Percentiles rank a stretch among this genome's conserved stretches.
Conservation (phyloP, 2,888 invertebrate genomes). For the Phyto melanocephala region DNA sequence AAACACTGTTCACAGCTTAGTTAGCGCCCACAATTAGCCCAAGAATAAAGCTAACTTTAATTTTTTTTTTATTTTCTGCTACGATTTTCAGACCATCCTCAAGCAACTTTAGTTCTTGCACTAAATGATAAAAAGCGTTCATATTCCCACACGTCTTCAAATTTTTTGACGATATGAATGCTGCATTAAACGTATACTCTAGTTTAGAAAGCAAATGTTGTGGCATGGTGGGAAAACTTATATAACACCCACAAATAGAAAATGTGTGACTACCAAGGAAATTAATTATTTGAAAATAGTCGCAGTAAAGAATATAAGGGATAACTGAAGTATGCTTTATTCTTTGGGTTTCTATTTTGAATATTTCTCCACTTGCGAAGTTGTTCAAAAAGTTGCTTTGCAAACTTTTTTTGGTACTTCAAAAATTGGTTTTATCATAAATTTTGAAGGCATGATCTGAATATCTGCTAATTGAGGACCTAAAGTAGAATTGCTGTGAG, state of each 20-base stretch:
- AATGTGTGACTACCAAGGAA: slow-evolving; percentile 30
- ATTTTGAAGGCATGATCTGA: slow-evolving; percentile 47
- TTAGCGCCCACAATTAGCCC: background rate
- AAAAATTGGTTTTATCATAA: slow-evolving; percentile 45
- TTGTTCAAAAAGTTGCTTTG: too few species aligned
- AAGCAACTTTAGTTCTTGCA: slow-evolving; percentile 56
- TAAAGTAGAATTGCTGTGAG: slow-evolving; percentile 39
- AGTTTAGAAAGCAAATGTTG: slow-evolving; percentile 60
- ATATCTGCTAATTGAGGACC: slow-evolving; percentile 12
- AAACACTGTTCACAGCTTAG: slow-evolving; percentile 13
- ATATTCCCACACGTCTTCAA: slow-evolving; percentile 62
- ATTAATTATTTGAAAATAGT: slow-evolving; percentile 46
- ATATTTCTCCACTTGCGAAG: too few species aligned
- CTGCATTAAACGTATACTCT: slow-evolving; percentile 56
- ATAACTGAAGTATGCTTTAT: slow-evolving; percentile 18
- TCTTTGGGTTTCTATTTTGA: slow-evolving; percentile 28
- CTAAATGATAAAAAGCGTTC: slow-evolving; percentile 49
- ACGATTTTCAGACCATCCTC: slow-evolving; percentile 28
- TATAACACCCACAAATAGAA: slow-evolving; percentile 28
- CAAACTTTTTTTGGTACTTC: slow-evolving; percentile 37
- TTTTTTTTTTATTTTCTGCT: background rate
- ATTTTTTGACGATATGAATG: slow-evolving; percentile 56
- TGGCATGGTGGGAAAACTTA: slow-evolving; percentile 55
- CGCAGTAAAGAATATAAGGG: slow-evolving; percentile 27
- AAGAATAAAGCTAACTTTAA: slow-evolving; percentile 1